Evolutionary conservation across 2,113 vertebrate species (phyloP).

Genomic region (Corythaixoides concolor): DNA sequence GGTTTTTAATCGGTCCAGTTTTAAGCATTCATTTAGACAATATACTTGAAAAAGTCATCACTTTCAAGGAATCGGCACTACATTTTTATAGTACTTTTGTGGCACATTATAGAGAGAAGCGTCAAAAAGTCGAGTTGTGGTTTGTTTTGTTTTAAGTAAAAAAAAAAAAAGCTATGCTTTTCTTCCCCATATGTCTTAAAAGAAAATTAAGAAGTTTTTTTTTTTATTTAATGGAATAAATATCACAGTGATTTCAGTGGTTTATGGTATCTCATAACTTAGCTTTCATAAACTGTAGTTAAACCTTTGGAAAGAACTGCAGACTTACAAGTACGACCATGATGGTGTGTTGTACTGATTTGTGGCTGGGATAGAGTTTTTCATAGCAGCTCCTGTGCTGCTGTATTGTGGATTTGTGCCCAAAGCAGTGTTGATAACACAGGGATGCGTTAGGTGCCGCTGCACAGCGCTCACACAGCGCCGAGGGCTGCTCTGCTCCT

Average conservation of each 20-base stretch:
- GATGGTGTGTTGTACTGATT: neutral
- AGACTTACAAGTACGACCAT: neutral
- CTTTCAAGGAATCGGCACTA: neutral
- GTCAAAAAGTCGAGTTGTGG: neutral
- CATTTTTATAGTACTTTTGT: neutral
- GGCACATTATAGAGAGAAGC: neutral
- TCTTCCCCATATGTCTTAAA: neutral
- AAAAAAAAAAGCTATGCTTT: neutral
- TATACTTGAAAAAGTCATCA: neutral
- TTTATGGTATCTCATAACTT: neutral
- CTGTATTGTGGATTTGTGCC: neutral
- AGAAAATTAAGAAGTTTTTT: neutral
- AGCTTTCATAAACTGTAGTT: neutral
- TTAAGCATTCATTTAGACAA: neutral
- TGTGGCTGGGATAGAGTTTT: neutral
- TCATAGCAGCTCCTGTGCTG: neutral
- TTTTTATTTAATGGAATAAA: neutral
- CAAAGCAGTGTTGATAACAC: fast-evolving
- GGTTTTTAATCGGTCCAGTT: neutral
- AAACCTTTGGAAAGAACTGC: neutral
- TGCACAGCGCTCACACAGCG: neutral
- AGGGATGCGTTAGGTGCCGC: neutral
- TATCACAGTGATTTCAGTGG: neutral
- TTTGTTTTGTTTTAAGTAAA: neutral
- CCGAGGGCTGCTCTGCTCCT: neutral